Conservation (phyloP, 2,888 invertebrate species). For the Catocala sponsa region DNA sequence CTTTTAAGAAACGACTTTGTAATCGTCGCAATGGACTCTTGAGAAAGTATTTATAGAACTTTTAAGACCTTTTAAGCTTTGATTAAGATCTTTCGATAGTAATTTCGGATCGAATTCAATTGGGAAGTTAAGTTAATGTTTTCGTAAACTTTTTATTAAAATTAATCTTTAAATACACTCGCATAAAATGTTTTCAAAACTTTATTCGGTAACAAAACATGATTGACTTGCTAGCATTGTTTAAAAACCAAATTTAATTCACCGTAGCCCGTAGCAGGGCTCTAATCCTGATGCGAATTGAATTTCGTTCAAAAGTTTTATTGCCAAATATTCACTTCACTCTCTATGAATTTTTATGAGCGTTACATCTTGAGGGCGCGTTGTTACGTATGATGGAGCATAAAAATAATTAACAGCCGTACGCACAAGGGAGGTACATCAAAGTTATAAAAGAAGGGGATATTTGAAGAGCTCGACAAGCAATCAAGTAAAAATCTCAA, state of each 20-base stretch:
- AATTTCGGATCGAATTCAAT: constrained; percentile 21
- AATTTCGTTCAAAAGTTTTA: constrained; percentile 63
- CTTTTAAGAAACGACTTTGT: constrained; percentile 56
- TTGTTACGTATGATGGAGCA: constrained; percentile 78
- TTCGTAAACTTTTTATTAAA: neutral
- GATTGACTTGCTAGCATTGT: constrained; percentile 14
- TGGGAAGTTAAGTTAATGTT: neutral
- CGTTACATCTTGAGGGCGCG: constrained; percentile 75
- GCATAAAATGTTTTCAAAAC: neutral
- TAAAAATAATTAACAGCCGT: constrained; percentile 85
- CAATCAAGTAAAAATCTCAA: constrained; percentile 88
- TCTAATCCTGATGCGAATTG: constrained; percentile 52
- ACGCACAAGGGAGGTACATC: constrained; percentile 75
- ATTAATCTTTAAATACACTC: neutral
- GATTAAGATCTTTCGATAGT: constrained; percentile 25
- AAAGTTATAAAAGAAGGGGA: constrained; percentile 84
- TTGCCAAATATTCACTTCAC: constrained; percentile 70
- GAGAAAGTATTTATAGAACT: constrained; percentile 44
- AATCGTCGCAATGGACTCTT: constrained; percentile 46
- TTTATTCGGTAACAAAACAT: constrained; percentile 3
- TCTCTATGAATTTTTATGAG: constrained; percentile 83
- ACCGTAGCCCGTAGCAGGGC: constrained; percentile 2
- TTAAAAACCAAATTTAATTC: constrained; percentile 40
- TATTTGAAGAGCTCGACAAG: constrained; percentile 86
- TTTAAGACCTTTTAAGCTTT: constrained; percentile 17